Evolutionary conservation across 2,888 invertebrate genomes (phyloP), one percentile per base, ranked within the genome.

Genomic region (Drosophila formosana): DNA sequence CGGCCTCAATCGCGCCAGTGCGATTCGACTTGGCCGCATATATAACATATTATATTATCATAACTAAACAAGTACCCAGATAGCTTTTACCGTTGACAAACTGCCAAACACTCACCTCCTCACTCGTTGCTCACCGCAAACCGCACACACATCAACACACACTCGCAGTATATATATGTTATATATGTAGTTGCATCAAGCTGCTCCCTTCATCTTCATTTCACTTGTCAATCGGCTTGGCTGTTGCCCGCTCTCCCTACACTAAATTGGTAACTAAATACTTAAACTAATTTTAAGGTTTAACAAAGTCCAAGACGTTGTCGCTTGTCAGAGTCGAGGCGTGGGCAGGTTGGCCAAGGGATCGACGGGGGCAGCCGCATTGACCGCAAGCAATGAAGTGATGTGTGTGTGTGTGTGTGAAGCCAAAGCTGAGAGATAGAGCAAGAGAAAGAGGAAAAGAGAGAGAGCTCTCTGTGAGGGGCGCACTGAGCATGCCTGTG

Each of bases 191-290:
- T 18, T 18, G 18, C 1, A 18, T 18, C 18, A 18, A 18, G 18
- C 18, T 30, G 30, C 30, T 26, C 39, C 6, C 64, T 43, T 46
- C 57, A 55, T 47, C 64, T 52, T 45, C 55, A 57, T 75, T 79
- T 70, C 63, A 76, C 70, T 75, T 76, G 76, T 57, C 80, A 79
- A 76, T 76, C 70, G 75, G 8, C 43, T 32, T 9, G 34, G 9
- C 18, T 41, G 39, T 18, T 18, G 0, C 25, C 11, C 26, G n/a
- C 25, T 23, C 51, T 51, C 60, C 49, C 58, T 32, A 69, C 65
- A 77, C 79, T 80, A 90, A 89, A 89, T 90, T 89, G 84, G 89
- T 90, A 89, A 89, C 89, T 84, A 88, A 90, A 89, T 89, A 89
- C 89, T 79, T 89, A 83, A 89, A 87, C 89, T 86, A 86, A 86